Conservation (phyloP, 2,888 invertebrate species). For the Emmelina monodactyla region DNA sequence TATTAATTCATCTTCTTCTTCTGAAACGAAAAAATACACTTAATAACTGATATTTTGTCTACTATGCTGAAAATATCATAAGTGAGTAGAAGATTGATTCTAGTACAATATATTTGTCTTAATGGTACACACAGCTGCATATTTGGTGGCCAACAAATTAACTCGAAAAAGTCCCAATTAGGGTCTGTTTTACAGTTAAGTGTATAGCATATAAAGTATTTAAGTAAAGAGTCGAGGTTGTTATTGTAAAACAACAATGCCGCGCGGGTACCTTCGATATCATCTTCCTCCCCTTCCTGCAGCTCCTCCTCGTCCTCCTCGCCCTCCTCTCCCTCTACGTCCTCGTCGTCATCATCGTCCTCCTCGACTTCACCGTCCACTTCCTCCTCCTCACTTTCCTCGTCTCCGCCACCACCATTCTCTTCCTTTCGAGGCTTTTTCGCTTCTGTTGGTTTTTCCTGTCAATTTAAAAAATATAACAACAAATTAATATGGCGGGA, state of each 20-base stretch:
- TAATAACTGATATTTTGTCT: no score
- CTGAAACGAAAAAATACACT: no score
- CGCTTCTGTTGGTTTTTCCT: conserved; percentile 78
- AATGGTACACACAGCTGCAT: no score
- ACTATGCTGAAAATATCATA: no score
- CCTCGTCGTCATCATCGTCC: conserved; percentile 70
- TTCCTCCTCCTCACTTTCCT: conserved; percentile 72
- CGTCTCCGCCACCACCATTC: conserved; percentile 73
- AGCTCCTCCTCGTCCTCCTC: conserved; percentile 71
- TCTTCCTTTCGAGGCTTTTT: conserved; percentile 85
- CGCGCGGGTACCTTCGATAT: conserved; percentile 68
- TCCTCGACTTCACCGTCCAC: conserved; percentile 69
- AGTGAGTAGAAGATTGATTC: no score
- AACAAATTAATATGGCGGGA: conserved; percentile 3
- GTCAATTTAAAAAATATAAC: conserved; percentile 20
- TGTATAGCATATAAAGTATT: no score
- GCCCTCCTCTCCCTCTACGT: conserved; percentile 69
- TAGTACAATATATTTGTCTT: no score
- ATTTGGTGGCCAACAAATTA: no score
- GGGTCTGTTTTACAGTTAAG: no score
- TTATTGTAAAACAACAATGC: no score
- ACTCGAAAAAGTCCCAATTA: no score
- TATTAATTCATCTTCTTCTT: conserved; percentile 59
- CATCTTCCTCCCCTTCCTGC: conserved; percentile 71
- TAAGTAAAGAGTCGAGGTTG: no score